Base-by-base conservation (phyloP, 2,888 invertebrate species). In the Leptopilina drosophilae region DNA sequence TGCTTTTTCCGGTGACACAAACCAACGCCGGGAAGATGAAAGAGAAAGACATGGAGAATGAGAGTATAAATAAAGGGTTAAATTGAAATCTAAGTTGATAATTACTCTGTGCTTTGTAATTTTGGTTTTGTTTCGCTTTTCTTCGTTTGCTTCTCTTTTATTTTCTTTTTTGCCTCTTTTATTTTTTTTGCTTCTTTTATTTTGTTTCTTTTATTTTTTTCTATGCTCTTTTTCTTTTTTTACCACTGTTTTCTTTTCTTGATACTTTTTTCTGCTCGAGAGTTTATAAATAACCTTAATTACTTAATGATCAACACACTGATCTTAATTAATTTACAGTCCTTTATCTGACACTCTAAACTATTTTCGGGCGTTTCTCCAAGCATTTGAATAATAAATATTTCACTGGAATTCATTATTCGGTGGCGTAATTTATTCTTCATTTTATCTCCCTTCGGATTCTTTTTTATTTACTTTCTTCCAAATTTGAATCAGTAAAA, bases 271-370 rank as follows among this genome's bases (percentile, higher is more conserved):
- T 33, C 33, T 33, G 12, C 7, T 49, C 15, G 14, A 20, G 26
- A 69, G 67, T 53, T 42, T 12, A 53, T 53, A 12, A 53, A 69
- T 26, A 69, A 49, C 67, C 49, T 69, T 69, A 69, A 49, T 49
- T 69, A 69, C 7, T 49, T 26, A 26, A 69, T 26, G 49, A 69
- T 69, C 20, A 69, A 49, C 67, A 12, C 26, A 12, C 20, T 2
- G 67, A 3, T 7, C 67, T 26, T 49, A 49, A 49, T 67, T 49
- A 67, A 42, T 33, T 33, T 20, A 11, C 20, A 14, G 9, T 9
- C 9, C 8, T 64, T 15, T 15, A 42, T 15, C 46, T 49, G 49
- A n/a, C 42, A 20, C 49, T 20, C 12, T 49, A 49, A 49, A 67
- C 6, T 20, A 15, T 6, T 12, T 49, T 49, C 46, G 59, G 15